Base-by-base conservation (phyloP, 2,888 invertebrate genomes). In the Drosophila dives region DNA sequence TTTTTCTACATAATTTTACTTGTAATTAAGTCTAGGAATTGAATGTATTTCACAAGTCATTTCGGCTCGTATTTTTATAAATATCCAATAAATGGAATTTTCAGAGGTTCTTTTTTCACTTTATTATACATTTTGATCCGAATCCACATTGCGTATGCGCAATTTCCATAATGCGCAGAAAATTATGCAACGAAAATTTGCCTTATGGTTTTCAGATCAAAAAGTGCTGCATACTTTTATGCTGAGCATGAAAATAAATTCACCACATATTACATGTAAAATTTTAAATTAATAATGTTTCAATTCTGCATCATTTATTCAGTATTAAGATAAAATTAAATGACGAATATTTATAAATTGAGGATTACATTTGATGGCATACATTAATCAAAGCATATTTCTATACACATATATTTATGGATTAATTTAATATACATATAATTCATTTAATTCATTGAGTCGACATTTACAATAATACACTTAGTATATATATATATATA, bases 401-500 rank as follows among this genome's bases (percentile, higher is more conserved):
- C 58, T 64, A 66, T 62, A 45, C 64, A 76, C 62, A 77, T 65
- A 64, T 66, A 75, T 70, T 66, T 50, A 50, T 38, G 56, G 38
- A 42, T 68, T 59, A 64, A 45, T 36, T 49, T 73, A 81, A 72
- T 68, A 69, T 79, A 81, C 64, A 83, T 70, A 75, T 59, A 65
- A 66, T 74, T 64, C 58, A 70, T 74, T 62, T 80, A 81, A 81
- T 75, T 80, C 49, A 49, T 69, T 64, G 71, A 74, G 68, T 80
- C 54, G 62, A 83, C 81, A 88, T 72, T 73, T 71, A 80, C 74
- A 80, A 53, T 51, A 87, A 68, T 50, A 86, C 72, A 75, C 50
- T 54, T 67, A 61, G 48, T 17, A 67, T 40, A 33, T 40, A 76
- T 26, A 61, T 72, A 69, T 17, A 67, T 40, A 33, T 40, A 76